A percentile compares a stretch with the other conserved stretches of the same genome.
Evolutionary conservation across 1,140 invertebrate species (phyloP).

Genomic region (Saccostrea cuccullata): DNA sequence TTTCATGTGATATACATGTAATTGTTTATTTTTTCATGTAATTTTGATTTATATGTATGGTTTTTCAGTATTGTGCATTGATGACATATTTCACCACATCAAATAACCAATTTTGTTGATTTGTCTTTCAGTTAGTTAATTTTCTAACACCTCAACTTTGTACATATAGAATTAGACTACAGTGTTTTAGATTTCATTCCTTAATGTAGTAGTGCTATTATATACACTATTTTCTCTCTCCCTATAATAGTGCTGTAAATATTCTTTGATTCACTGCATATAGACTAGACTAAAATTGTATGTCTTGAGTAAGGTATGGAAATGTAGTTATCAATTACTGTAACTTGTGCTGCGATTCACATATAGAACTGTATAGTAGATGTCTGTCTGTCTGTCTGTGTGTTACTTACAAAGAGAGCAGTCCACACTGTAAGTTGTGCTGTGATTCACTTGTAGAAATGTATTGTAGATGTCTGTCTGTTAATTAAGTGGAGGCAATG

Average conservation of each 20-base stretch:
- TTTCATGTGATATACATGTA: background rate
- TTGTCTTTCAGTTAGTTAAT: conserved; percentile 14
- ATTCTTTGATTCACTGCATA: background rate
- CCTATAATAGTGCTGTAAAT: background rate
- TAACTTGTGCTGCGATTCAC: background rate
- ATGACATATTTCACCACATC: background rate
- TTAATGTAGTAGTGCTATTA: background rate
- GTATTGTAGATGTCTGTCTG: too few species aligned
- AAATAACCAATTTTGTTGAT: background rate
- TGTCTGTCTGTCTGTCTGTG: background rate
- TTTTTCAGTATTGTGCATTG: background rate
- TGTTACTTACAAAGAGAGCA: too few species aligned
- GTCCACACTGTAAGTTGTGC: too few species aligned
- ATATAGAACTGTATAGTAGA: background rate
- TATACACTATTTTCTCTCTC: background rate
- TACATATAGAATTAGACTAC: background rate
- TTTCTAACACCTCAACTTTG: background rate
- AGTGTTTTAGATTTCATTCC: background rate
- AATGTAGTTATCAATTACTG: background rate
- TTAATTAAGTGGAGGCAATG: too few species aligned
- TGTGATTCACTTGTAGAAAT: too few species aligned
- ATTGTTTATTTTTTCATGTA: background rate
- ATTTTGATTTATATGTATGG: background rate
- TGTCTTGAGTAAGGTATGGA: background rate
- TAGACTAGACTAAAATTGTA: background rate